phyloP scores from a whole-genome alignment of 1,140 invertebrate genomes.

The Laupala kohalensis region DNA sequence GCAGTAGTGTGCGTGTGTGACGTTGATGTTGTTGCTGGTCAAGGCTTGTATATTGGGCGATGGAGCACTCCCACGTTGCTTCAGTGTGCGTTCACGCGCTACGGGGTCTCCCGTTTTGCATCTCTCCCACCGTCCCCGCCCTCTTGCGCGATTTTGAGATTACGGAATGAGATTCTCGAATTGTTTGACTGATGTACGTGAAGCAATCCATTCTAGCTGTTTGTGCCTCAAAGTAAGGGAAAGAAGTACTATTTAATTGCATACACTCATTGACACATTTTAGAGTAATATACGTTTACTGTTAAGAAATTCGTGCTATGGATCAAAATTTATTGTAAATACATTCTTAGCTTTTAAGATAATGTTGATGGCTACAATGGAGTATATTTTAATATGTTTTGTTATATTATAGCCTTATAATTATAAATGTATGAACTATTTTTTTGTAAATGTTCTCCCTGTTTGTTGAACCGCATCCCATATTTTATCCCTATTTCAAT shows the following conservation, averaged over 20 bases:
- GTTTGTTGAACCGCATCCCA: too few species aligned
- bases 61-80: too few species aligned
- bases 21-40: too few species aligned
- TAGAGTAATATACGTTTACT: background rate
- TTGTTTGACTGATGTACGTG: background rate
- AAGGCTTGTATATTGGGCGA: too few species aligned
- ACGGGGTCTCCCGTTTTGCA: background rate
- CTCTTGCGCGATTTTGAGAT: background rate
- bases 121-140: background rate
- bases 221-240: background rate
- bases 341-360: background rate
- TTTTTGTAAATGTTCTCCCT: too few species aligned
- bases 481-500: too few species aligned
- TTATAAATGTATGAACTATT: constrained; percentile 9
- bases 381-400: background rate
- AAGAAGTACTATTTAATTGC: background rate
- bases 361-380: background rate
- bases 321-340: background rate
- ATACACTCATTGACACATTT: background rate
- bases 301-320: background rate
- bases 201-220: too few species aligned
- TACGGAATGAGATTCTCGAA: background rate
- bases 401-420: background rate
- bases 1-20: too few species aligned
- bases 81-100: too few species aligned